Percentiles rank a stretch among this genome's conserved stretches.
Conservation (phyloP, 2,797 vertebrate genomes). For the Calcarius lapponicus region DNA sequence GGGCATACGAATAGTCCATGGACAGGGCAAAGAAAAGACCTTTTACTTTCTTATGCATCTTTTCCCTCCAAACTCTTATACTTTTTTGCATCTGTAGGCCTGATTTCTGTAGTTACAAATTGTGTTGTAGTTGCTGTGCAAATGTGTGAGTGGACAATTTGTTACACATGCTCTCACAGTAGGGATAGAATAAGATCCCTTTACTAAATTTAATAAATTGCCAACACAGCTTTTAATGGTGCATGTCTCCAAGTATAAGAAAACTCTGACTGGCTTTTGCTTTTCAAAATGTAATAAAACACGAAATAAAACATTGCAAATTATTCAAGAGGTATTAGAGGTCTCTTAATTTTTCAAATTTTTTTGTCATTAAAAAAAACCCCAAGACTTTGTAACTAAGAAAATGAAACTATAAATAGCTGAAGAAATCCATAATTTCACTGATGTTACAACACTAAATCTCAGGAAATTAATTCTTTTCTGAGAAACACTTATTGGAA, state of each 20-base stretch:
- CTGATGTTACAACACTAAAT: background rate
- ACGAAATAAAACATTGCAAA: background rate
- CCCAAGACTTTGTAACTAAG: background rate
- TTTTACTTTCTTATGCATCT: background rate
- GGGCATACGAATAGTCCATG: background rate
- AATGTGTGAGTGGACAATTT: background rate
- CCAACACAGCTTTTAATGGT: background rate
- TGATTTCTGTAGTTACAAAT: background rate
- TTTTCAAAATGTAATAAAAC: background rate
- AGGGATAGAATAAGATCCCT: background rate
- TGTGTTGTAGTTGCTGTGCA: background rate
- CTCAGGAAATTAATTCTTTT: background rate
- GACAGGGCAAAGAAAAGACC: background rate
- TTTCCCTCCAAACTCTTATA: background rate
- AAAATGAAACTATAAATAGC: background rate
- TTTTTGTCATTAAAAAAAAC: background rate
- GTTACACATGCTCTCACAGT: fast-evolving
- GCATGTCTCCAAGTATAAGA: background rate
- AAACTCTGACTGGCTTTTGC: background rate
- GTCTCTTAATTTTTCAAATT: background rate
- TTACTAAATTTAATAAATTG: background rate
- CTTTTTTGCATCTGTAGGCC: background rate
- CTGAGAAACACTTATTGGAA: background rate
- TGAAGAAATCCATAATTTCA: background rate
- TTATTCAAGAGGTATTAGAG: background rate